Conservation (phyloP, 2,888 invertebrate genomes). For the Axea sp. region DNA sequence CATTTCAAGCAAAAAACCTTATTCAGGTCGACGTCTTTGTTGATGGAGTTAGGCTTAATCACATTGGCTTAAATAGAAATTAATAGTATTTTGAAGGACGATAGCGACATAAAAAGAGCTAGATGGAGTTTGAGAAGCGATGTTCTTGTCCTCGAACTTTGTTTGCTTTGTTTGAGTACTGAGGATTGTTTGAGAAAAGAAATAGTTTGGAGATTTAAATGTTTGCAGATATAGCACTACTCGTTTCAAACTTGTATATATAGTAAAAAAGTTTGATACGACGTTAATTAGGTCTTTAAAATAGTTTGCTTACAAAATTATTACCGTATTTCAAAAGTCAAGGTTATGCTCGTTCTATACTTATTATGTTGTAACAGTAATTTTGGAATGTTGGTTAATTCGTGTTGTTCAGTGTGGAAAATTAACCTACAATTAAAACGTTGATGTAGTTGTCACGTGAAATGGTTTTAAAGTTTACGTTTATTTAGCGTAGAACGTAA, state of each 20-base stretch:
- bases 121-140: not conserved
- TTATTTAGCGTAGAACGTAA: no score
- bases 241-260: no score
- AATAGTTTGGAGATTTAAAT: no score
- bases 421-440: constrained; percentile 8
- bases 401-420: not conserved
- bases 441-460: not conserved
- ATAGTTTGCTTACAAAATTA: not conserved
- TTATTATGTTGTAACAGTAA: not conserved
- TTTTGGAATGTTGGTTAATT: constrained; percentile 11
- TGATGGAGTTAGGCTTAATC: not conserved
- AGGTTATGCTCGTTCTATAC: not conserved
- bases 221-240: no score
- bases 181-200: no score
- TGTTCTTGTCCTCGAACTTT: no score
- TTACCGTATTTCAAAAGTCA: not conserved
- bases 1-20: not conserved
- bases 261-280: no score
- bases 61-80: not conserved
- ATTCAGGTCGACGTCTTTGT: not conserved
- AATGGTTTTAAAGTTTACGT: constrained; percentile 28
- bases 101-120: not conserved
- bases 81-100: constrained; percentile 10
- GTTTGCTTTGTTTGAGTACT: no score
- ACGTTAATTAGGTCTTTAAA: no score